Evolutionary conservation across 1,140 invertebrate species (phyloP), one percentile per base, ranked within the genome.

Genomic region (Elymnias hypermnestra): DNA sequence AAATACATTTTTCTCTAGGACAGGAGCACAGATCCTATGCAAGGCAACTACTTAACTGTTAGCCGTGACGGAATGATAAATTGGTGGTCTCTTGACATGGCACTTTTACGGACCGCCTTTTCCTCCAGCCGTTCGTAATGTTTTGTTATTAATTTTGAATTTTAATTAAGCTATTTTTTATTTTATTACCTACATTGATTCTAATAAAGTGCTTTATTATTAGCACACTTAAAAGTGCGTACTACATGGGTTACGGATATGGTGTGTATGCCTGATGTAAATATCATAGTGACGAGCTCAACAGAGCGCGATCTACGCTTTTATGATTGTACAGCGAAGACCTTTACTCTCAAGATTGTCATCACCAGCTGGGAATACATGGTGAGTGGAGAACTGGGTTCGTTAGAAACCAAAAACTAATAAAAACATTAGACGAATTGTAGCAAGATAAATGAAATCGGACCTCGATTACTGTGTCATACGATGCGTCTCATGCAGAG

Each of bases 241-340:
- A 66, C 81, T 2, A 92, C 91, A 0, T 90, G 88, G 87, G 89
- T 93, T 42, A 89, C 90, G 5, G 90, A 91, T 41, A 82, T 92
- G 57, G 88, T 89, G 39, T 89, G 89, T 42, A 77, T 94, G 62
- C 90, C 92, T 0, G 92, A 93, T 69, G 89, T 93, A 8, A 90
- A 90, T 61, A 88, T 93, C 29, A 78, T 93, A 2, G 91, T 90
- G 43, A 90, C 89, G 3, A 89, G 90, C 41, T 91, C 91, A 1
- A 89, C 90, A 2, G 91, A 93, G 70, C 71, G 89, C 1, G 91
- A 92, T 63, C 61, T 93, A 6, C 84, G 91, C 52, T 93, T 94
- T 72, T 93, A 93, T 62, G 92, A 93, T 57, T 91, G 89, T 7
- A 90, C 89, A 0, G 91, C 90, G 3, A 89, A 88, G 14, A 92